These are phyloP conservation scores for Thelaira solivaga DNA, from an alignment of 2,888 invertebrate genomes.

Conservation along the genomic window DNA sequence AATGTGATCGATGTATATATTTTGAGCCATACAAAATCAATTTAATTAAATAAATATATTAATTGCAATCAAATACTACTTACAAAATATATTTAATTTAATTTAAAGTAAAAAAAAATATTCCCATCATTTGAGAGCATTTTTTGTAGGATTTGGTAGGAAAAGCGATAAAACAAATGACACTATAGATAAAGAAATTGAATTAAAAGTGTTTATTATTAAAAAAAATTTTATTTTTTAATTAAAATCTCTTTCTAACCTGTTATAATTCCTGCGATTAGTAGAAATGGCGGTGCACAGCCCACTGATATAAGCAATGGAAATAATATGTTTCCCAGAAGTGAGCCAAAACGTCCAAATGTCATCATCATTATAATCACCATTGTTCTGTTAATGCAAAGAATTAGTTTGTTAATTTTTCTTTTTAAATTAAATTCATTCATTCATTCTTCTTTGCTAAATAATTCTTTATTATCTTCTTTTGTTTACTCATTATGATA, in stretches of 20 bases:
- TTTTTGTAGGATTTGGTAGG: slow-evolving; percentile 43
- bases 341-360: slow-evolving; percentile 83
- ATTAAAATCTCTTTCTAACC: slow-evolving; percentile 77
- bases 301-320: slow-evolving; percentile 83
- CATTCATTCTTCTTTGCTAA: not conserved
- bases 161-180: slow-evolving; percentile 67
- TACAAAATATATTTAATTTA: no score
- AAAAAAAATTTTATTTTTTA: not conserved
- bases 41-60: no score
- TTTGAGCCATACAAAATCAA: no score
- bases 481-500: no score
- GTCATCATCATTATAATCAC: slow-evolving; percentile 84
- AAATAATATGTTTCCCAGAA: slow-evolving; percentile 84
- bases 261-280: slow-evolving; percentile 81
- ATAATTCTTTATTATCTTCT: no score
- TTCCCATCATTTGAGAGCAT: slow-evolving; percentile 13
- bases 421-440: not conserved
- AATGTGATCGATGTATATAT: no score
- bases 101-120: not conserved
- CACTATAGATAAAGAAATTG: slow-evolving; percentile 49
- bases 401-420: no score
- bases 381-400: slow-evolving; percentile 80
- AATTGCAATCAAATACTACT: no score
- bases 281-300: slow-evolving; percentile 84
- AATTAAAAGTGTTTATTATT: not conserved